Evolutionary conservation across 2,888 invertebrate species (phyloP).

Genomic region (Lasioglossum vierecki): DNA sequence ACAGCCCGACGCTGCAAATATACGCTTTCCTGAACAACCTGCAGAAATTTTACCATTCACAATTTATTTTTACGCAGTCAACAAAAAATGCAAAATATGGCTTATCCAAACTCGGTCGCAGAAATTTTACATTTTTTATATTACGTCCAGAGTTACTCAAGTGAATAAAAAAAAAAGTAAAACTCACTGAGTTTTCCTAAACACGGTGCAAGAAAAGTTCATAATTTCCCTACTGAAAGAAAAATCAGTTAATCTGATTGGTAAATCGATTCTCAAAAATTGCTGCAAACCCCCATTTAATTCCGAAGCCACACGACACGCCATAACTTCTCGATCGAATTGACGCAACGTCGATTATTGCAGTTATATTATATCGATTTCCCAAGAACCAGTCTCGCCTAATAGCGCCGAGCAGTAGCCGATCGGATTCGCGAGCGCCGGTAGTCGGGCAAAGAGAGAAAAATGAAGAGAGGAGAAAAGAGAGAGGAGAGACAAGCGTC

Average conservation of each 20-base stretch:
- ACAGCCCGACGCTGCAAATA: not conserved
- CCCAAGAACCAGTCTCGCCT: not conserved
- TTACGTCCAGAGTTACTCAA: too few species aligned
- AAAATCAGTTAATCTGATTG: too few species aligned
- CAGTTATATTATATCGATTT: not conserved
- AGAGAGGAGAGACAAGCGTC: not conserved
- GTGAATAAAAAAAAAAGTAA: too few species aligned
- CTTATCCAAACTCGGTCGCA: too few species aligned
- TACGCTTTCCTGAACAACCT: not conserved
- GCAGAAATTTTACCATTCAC: not conserved
- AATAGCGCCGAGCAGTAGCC: not conserved
- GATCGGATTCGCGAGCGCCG: not conserved
- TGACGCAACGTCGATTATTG: not conserved
- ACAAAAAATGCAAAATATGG: too few species aligned
- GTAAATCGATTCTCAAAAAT: not conserved
- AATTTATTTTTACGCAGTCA: not conserved
- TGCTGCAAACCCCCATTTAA: not conserved
- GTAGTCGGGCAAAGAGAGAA: not conserved
- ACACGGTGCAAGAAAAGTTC: not conserved
- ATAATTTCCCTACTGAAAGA: too few species aligned
- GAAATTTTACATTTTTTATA: too few species aligned
- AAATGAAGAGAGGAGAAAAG: not conserved
- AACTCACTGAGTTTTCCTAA: too few species aligned
- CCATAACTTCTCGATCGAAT: not conserved
- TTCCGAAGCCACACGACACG: not conserved